Base-by-base conservation (phyloP, 2,888 invertebrate genomes). In the Limnephilus lunatus region DNA sequence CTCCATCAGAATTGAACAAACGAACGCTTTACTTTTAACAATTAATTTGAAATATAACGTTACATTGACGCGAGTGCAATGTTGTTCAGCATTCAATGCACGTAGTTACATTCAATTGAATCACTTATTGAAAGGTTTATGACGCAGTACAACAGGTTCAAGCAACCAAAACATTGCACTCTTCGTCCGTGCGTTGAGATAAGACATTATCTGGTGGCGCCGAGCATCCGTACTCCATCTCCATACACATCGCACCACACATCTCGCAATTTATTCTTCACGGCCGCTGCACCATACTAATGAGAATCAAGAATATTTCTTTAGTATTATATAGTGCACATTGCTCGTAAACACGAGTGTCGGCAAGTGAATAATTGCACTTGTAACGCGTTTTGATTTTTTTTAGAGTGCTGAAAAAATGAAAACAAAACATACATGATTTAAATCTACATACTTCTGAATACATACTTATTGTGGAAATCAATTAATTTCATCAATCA, bases 51-150 rank as follows among this genome's bases (percentile, higher is more conserved):
- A 68, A 68, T 68, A 68, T 68, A 68, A 68, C 68, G 68, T 68
- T 68, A 68, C 68, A 85, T 85, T 35, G 35, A 85, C 39, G 39
- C 39, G 25, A 35, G 85, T 35, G 25, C 85, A 39, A 31, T 25
- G 85, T 35, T 85, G 25, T 11, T 85, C 39, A 14, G 32, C 4
- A 88, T 89, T 80, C 88, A 81, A n/a, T 32, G 32, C 81, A 39
- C 88, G 88, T 35, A 80, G 32, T 80, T 30, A 83, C 83, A 83
- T 25, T 32, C 83, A 86, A 89, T 89, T 89, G 88, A 89, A 89
- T 89, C 88, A 80, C 35, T 81, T 81, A 68, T 80, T 89, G 80
- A 89, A 89, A 80, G 68, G 32, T 89, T 89, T 89, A 80, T 80
- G 80, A 89, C 80, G 88, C 80, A 80, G 32, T 81, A 31, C 80